These are phyloP conservation scores for Leptodactylus fuscus DNA, from an alignment of 2,113 vertebrate species.

Conservation along the genomic window DNA sequence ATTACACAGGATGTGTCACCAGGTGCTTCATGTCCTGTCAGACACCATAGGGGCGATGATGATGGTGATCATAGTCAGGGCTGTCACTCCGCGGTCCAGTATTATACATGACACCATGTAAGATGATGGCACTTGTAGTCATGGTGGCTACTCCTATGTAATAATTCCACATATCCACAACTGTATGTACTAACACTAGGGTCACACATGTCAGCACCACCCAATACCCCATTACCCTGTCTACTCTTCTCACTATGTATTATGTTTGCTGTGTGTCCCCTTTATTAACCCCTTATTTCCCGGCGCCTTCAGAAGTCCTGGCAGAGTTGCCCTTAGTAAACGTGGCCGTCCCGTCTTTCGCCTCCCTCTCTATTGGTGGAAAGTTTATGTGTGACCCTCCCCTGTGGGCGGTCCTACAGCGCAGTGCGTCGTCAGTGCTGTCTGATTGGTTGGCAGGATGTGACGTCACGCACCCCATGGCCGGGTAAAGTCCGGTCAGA, in stretches of 20 bases:
- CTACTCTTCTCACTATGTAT: no score
- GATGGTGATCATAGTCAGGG: neutral
- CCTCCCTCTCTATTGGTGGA: neutral
- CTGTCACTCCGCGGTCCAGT: no score
- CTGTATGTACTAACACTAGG: no score
- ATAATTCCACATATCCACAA: no score
- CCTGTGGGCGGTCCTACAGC: neutral
- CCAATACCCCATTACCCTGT: no score
- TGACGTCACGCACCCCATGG: conserved; percentile 21
- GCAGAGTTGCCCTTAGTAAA: neutral
- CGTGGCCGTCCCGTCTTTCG: neutral
- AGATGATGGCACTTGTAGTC: no score
- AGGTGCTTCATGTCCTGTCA: neutral
- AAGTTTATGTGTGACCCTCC: neutral
- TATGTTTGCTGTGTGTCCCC: no score
- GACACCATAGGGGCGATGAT: neutral
- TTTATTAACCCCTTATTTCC: neutral
- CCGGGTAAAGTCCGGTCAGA: conserved; percentile 3
- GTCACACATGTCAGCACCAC: no score
- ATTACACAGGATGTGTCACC: neutral
- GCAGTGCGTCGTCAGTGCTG: neutral
- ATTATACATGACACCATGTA: no score
- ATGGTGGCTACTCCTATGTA: no score
- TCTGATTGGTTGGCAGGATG: neutral
- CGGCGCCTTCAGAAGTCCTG: neutral